A percentile compares a stretch with the other conserved stretches of the same genome.
phyloP scores from a whole-genome alignment of 2,797 vertebrate genomes.

The Muscicapa striata region DNA sequence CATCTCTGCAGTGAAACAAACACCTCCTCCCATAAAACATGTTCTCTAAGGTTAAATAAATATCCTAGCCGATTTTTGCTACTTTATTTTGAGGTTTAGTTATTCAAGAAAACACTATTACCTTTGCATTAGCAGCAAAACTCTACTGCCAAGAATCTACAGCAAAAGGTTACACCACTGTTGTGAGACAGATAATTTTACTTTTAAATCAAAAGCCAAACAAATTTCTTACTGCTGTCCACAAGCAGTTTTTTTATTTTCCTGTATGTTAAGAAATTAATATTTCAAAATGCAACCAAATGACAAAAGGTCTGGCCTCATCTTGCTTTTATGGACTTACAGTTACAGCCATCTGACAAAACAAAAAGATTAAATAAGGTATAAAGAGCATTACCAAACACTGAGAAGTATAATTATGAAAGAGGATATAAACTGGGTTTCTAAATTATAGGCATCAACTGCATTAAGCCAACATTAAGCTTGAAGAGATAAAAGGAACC shows the following conservation, averaged over 20 bases:
- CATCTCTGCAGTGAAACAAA: background rate
- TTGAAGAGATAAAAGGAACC: background rate
- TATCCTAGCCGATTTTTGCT: background rate
- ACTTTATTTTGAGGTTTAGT: background rate
- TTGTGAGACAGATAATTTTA: background rate
- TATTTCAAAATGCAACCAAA: conserved; percentile 21
- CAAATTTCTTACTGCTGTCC: background rate
- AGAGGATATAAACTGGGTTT: conserved; percentile 17
- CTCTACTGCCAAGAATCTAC: background rate
- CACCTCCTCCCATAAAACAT: background rate
- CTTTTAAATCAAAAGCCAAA: background rate
- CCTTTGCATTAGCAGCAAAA: background rate
- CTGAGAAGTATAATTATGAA: conserved; percentile 12
- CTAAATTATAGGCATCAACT: background rate
- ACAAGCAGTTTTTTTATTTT: background rate
- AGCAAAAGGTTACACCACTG: background rate
- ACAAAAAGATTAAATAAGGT: conserved; percentile 36
- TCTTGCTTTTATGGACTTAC: conserved; percentile 26
- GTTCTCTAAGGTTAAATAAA: background rate
- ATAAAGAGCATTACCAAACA: conserved; percentile 24
- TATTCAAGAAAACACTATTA: background rate
- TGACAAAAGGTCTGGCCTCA: background rate
- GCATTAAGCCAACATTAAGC: conserved; percentile 19
- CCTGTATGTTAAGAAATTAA: background rate
- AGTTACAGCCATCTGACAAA: background rate